Base-by-base conservation (phyloP, 2,797 vertebrate species). In the Clarias pachynema region DNA sequence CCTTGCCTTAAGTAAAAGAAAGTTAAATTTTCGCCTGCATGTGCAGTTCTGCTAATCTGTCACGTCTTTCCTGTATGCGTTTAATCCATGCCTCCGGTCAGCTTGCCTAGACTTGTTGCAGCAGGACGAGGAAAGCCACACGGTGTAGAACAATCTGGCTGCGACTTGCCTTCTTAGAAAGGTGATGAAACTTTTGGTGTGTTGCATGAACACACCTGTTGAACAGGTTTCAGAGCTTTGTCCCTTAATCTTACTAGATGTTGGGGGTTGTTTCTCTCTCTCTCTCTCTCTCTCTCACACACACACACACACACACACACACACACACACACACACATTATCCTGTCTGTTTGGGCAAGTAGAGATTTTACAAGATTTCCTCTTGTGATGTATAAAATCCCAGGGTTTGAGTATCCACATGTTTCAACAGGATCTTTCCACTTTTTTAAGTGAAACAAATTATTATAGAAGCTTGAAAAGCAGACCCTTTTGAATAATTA, bases 81-180 rank as follows among this genome's bases (percentile, higher is more conserved):
- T 90, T 93, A 87, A 92, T 84, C 93, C 86, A 92, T 92, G 91
- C 91, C 91, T 83, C 87, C 57, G 53, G 79, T 88, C 86, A 70
- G 88, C 94, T 79, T 95, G 95, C 90, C 89, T 65, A 83, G 90
- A 95, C 95, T 95, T 94, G 95, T 90, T 90, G 68, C 65, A 79
- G 85, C 87, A 91, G 86, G 91, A 87, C 87, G 89, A 94, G 90
- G 92, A 93, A 90, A 89, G 89, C 85, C 74, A 44, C 82, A 62
- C 90, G 92, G 87, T 88, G 89, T 86, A 89, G 31, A 92, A 90
- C 90, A 89, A 91, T 87, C 88, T 73, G 68, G 87, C 82, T 87
- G 63, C n/a, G 68, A 85, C 84, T 85, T 87, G 85, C 60, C 72
- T 82, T 73, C 86, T 91, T 85, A 84, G 37, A 87, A 84, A 85